Evolutionary conservation across 2,797 vertebrate species (phyloP).

Genomic region (Gymnothorax reevesii): DNA sequence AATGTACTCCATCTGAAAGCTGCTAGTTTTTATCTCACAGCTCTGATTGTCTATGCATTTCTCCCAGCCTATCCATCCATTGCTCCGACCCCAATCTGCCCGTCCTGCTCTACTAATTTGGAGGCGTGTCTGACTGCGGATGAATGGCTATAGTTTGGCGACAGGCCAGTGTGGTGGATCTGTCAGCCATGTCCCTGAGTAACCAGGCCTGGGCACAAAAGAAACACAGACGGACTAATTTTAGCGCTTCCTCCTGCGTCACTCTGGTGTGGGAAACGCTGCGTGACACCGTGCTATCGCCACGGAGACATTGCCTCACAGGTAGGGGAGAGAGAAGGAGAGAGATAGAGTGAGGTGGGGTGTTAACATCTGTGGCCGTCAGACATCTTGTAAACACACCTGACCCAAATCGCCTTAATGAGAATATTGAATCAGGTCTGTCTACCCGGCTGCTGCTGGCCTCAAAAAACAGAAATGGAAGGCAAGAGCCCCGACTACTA

Average conservation of each 20-base stretch:
- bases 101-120: background rate
- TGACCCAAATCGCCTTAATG: conserved; percentile 28
- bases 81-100: background rate
- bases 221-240: background rate
- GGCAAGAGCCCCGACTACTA: background rate
- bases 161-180: background rate
- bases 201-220: background rate
- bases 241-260: background rate
- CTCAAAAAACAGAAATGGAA: background rate
- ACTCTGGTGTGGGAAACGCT: background rate
- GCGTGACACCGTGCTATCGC: background rate
- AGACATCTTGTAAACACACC: background rate
- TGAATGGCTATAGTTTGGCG: background rate
- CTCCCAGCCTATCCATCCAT: background rate
- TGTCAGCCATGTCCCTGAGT: background rate
- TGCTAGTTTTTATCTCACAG: background rate
- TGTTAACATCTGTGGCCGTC: conserved; percentile 6
- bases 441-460: background rate
- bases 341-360: background rate
- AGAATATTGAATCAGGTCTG: conserved; percentile 3
- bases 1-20: background rate
- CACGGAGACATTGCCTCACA: conserved; percentile 2
- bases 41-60: background rate
- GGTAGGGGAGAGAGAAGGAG: background rate
- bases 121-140: background rate